Evolutionary conservation across 1,140 invertebrate species (phyloP).

Genomic region (Lithobius niger): DNA sequence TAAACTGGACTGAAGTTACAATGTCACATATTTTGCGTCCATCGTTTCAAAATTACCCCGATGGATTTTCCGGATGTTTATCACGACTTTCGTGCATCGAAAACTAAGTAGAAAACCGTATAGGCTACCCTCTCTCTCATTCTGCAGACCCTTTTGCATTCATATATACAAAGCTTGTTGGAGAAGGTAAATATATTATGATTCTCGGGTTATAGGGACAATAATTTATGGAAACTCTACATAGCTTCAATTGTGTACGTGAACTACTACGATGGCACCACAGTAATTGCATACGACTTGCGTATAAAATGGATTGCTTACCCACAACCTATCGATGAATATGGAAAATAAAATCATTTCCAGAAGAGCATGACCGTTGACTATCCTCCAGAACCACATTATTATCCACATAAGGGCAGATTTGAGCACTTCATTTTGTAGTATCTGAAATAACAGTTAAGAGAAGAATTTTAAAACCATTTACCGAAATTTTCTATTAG

Average conservation of each 20-base stretch:
- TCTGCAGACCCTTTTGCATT: background rate
- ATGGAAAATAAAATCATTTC: constrained; percentile 59
- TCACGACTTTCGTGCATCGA: no score
- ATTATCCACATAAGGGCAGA: constrained; percentile 56
- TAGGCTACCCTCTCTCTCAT: background rate
- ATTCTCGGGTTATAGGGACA: no score
- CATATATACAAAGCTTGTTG: background rate
- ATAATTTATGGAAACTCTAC: background rate
- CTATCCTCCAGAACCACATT: constrained; percentile 57
- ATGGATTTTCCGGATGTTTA: no score
- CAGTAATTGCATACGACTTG: background rate
- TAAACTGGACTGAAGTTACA: no score
- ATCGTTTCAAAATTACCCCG: no score
- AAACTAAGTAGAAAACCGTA: no score
- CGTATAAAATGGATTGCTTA: background rate
- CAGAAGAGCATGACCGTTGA: constrained; percentile 62
- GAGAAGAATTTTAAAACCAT: background rate
- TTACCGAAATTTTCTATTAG: no score
- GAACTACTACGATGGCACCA: background rate
- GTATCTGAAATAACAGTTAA: constrained; percentile 18
- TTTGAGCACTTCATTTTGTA: constrained; percentile 37
- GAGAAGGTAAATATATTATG: background rate
- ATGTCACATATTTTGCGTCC: no score
- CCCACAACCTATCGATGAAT: constrained; percentile 50
- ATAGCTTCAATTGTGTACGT: no score